A percentile compares a stretch with the other conserved stretches of the same genome.
Conservation (phyloP, 2,113 vertebrate species). For the Vombatus ursinus region DNA sequence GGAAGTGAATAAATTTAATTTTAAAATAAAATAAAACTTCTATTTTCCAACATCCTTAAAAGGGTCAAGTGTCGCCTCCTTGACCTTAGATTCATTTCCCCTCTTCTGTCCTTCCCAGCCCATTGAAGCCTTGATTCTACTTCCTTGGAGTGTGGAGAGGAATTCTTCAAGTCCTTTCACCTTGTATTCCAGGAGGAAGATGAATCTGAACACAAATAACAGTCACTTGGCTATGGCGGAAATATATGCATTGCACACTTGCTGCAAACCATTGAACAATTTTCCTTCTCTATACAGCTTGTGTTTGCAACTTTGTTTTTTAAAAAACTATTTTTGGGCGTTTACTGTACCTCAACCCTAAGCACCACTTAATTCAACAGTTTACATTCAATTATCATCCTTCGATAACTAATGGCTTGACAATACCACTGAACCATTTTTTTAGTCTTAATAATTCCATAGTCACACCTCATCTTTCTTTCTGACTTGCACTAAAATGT, state of each 20-base stretch:
- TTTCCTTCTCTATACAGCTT: not conserved
- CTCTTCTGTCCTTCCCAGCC: too few relatives aligned
- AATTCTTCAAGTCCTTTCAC: not conserved
- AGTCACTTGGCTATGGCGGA: not conserved
- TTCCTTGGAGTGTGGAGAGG: not conserved
- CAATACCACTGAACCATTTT: not conserved
- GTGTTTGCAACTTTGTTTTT: not conserved
- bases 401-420: not conserved
- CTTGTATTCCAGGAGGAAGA: not conserved
- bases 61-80: not conserved
- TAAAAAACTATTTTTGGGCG: not conserved
- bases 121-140: too few relatives aligned
- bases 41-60: not conserved
- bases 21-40: too few relatives aligned
- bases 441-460: not conserved
- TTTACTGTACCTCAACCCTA: not conserved
- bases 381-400: not conserved
- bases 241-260: not conserved
- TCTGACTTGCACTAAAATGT: not conserved
- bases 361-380: not conserved
- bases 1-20: too few relatives aligned
- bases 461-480: not conserved
- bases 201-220: not conserved
- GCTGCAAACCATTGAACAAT: not conserved
- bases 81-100: not conserved